Base-by-base conservation (phyloP, 2,888 invertebrate genomes). In the Pheosia tremula region DNA sequence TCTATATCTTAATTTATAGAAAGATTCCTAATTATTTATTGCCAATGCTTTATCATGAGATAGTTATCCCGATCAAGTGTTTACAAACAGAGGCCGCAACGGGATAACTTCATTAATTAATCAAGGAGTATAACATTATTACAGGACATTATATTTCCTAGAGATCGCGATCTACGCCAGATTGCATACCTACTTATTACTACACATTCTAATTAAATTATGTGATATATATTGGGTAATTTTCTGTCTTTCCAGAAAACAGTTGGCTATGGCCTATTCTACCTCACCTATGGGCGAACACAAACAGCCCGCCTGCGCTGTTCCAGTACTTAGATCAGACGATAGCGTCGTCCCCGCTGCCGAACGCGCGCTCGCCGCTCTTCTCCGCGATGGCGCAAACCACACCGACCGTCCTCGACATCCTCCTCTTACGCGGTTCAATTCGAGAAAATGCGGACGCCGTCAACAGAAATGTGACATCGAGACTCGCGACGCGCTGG, bases 371-470 rank as follows among this genome's bases (percentile, higher is more conserved):
- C 3, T 91, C 93, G 9, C 95, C 95, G 0, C 80, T 95, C 72
- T 94, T 94, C 86, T 95, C 96, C 0, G 95, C 96, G 8, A 97
- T 97, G 97, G 96, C 96, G 0, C 96, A 97, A 85, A 91, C 96
- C 56, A 97, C 97, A 0, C 96, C 96, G 0, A 95, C 94, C 52
- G 91, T 95, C 0, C 85, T 95, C 45, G 96, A 96, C 73, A 94
- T 96, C 36, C 83, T 96, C 9, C 90, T 95, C 66, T 88, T 94
- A 3, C 88, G 95, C 5, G 95, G 95, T 6, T 95, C 95, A 24
- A 84, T 97, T 39, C 87, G 96, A 41, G 90, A 94, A 57, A 94
- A 96, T 84, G 96, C 97, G 0, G 95, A 96, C 60, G 87, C 84
- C 0, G 95, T 96, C 11, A 97, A 97, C 86, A 94, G 95, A 49